phyloP scores from a whole-genome alignment of 2,797 vertebrate genomes.

The Anolis apletophallus region DNA sequence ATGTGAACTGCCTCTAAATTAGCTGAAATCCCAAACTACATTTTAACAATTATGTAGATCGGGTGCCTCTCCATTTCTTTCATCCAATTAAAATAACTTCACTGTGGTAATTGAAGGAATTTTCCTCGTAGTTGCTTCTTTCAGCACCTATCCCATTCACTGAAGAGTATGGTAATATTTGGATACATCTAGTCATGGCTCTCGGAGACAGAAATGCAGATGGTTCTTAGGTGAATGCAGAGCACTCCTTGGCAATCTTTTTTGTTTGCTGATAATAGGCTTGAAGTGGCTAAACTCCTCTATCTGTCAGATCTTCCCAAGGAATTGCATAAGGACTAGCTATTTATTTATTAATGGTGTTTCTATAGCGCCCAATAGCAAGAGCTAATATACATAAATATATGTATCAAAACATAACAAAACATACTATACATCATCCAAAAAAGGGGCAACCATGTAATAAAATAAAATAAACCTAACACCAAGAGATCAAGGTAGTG shows the following conservation, averaged over 20 bases:
- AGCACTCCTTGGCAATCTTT: not conserved
- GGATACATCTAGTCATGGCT: not conserved
- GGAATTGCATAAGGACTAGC: not conserved
- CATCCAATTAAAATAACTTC: conserved; percentile 6
- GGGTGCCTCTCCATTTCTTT: not conserved
- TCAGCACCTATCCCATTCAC: not conserved
- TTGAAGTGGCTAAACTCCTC: not conserved
- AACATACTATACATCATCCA: not conserved
- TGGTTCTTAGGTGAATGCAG: not conserved
- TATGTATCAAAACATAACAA: not conserved
- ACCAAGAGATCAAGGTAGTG: not conserved
- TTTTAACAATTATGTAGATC: conserved; percentile 21
- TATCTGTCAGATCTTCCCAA: not conserved
- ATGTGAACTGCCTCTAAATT: not conserved
- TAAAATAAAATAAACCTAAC: not conserved
- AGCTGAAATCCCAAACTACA: conserved; percentile 7
- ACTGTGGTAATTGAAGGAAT: not conserved
- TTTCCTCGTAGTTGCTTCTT: not conserved
- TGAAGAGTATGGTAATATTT: not conserved
- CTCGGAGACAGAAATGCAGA: not conserved
- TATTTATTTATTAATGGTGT: not conserved
- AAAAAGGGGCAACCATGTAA: not conserved
- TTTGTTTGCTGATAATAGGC: not conserved
- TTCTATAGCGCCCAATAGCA: not conserved
- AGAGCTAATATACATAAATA: not conserved